Evolutionary conservation across 2,888 invertebrate species (phyloP).

Genomic region (Phyto melanocephala): DNA sequence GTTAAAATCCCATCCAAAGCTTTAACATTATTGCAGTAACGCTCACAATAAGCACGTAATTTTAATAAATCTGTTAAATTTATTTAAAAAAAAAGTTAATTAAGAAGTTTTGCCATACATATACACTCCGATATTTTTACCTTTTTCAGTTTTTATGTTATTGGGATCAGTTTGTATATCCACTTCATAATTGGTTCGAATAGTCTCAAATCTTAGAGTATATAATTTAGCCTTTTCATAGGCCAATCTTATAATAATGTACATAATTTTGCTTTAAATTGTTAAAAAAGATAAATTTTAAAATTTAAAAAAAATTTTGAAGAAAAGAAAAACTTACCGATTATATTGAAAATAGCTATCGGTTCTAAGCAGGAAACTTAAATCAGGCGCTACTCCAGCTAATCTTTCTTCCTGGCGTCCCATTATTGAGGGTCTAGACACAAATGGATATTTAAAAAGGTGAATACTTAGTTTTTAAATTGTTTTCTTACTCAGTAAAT

Average conservation of each 20-base stretch:
- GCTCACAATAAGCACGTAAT: constrained; percentile 84
- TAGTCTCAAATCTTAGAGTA: constrained; percentile 82
- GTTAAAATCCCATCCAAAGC: constrained; percentile 84
- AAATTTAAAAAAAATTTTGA: not conserved
- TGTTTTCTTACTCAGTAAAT: constrained; percentile 83
- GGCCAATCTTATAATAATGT: constrained; percentile 81
- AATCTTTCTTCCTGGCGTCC: constrained; percentile 88
- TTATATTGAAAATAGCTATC: constrained; percentile 79
- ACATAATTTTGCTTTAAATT: constrained; percentile 79
- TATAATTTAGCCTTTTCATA: constrained; percentile 84
- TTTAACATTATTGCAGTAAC: constrained; percentile 85
- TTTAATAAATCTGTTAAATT: constrained; percentile 80
- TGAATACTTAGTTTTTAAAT: not conserved
- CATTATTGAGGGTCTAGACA: constrained; percentile 87
- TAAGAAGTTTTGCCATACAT: too few species aligned
- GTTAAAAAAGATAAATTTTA: not conserved
- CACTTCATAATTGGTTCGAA: constrained; percentile 85
- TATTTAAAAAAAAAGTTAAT: not conserved
- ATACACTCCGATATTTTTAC: constrained; percentile 62
- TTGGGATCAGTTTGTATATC: constrained; percentile 84
- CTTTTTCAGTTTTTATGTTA: constrained; percentile 82
- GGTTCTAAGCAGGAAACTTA: constrained; percentile 84
- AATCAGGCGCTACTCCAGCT: constrained; percentile 86
- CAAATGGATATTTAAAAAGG: not conserved
- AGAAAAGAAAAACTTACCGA: constrained; percentile 67